Base-by-base conservation (phyloP, 2,888 invertebrate species). In the Xestia sexstrigata region DNA sequence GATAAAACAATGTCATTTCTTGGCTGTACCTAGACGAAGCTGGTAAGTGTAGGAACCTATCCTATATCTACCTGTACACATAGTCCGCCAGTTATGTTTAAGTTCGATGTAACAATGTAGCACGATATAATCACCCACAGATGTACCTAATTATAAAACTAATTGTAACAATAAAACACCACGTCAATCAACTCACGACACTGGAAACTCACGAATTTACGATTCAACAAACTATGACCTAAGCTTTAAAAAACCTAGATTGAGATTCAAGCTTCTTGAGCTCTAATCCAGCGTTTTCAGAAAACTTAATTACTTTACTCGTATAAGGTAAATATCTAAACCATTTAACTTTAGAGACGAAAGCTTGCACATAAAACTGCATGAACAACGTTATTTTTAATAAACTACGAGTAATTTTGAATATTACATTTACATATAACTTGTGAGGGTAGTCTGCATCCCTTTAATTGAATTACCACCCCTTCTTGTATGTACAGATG, bases 371-470 rank as follows among this genome's bases (percentile, higher is more conserved):
- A 82, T 62, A 7, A 58, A 67, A 55, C 58, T 58, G 23, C 45
- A 74, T 55, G 52, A 49, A 60, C 0, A 49, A 35, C 26, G 30
- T 68, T 35, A 70, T 42, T 83, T 79, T 77, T 77, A 77, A 80
- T 77, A 77, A 70, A 65, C 49, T 45, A 26, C 42, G 1, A 71
- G 55, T 49, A 47, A 60, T 76, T 80, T 70, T 55, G 26, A 83
- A 81, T 62, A 62, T 60, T 47, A 49, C 52, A 55, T 30, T 60
- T 47, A 49, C 52, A 55, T 30, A 67, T 80, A 63, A 75, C 77
- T 66, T 66, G 6, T 68, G 62, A 52, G 60, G 55, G 47, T 80
- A 66, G 30, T 68, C 47, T 62, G 35, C 35, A 35, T 67, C 82
- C 67, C 55, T 63, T 63, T 68, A 68, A 81, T 60, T 58, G 8